Percentiles rank a stretch among this genome's conserved stretches.
Conservation (phyloP, 2,888 invertebrate genomes). For the Machimus atricapillus region DNA sequence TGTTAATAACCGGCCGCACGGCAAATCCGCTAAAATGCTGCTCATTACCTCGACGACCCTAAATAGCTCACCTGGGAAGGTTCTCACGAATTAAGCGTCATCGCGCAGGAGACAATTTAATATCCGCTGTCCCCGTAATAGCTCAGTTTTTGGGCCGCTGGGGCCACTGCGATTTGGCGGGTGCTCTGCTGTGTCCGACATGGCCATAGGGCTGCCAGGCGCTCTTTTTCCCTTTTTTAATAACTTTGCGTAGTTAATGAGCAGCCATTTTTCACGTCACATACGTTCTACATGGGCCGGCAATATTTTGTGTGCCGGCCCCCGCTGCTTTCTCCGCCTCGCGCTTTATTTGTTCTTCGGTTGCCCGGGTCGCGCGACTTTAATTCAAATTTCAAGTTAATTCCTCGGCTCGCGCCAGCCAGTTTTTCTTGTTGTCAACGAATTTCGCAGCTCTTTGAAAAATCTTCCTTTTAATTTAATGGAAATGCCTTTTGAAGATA, state of each 20-base stretch:
- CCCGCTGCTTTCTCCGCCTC: conserved; percentile 26
- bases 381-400: conserved; percentile 39
- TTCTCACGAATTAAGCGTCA: conserved; percentile 16
- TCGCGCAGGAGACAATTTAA: conserved; percentile 25
- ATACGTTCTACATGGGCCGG: conserved; percentile 34
- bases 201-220: not conserved
- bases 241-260: conserved; percentile 41
- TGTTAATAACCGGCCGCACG: not conserved
- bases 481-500: not conserved
- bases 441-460: conserved; percentile 1
- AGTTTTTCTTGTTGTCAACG: conserved; percentile 41
- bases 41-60: not conserved
- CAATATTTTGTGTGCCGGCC: conserved; percentile 5
- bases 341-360: conserved; percentile 1
- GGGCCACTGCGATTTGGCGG: not conserved
- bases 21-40: conserved; percentile 1
- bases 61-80: not conserved
- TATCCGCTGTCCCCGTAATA: not conserved
- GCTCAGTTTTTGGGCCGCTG: conserved; percentile 7
- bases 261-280: conserved; percentile 34
- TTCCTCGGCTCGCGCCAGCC: conserved; percentile 30
- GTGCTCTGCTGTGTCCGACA: not conserved
- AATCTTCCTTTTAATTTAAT: not conserved
- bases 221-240: conserved; percentile 9
- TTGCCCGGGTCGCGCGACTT: conserved; percentile 8